Evolutionary conservation across 2,113 vertebrate genomes (phyloP).

Genomic region (Tamias sibiricus): DNA sequence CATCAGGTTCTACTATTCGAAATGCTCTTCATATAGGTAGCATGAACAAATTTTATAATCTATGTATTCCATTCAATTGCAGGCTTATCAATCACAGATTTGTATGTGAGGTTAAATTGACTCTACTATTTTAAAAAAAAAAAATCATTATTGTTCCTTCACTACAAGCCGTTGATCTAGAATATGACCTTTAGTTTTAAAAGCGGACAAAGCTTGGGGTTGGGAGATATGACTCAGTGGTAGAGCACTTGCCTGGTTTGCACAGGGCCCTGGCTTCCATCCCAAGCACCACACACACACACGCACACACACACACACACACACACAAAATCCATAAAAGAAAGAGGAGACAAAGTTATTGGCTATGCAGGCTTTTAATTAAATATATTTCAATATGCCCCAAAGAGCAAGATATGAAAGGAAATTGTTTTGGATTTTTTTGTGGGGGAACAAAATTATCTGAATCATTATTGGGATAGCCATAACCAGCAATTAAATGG

Average conservation of each 20-base stretch:
- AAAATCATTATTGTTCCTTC: neutral
- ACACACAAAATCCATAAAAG: too few species aligned
- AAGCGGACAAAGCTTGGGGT: neutral
- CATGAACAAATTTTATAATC: neutral
- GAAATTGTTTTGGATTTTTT: neutral
- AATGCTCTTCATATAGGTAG: neutral
- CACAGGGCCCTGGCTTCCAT: too few species aligned
- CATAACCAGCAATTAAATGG: slow-evolving; percentile 2
- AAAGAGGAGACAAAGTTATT: neutral
- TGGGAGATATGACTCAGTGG: too few species aligned
- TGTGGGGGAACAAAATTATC: neutral
- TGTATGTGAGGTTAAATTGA: neutral
- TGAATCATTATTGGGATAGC: neutral
- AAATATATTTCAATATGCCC: neutral
- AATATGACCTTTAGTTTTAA: neutral
- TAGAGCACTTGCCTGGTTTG: too few species aligned
- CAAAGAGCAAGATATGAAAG: neutral
- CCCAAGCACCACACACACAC: too few species aligned
- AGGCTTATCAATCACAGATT: neutral
- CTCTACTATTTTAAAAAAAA: neutral
- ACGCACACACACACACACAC: too few species aligned
- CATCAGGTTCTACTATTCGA: neutral
- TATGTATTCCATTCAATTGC: neutral
- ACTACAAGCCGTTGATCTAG: neutral
- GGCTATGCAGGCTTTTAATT: neutral